A percentile compares a stretch with the other conserved stretches of the same genome.
phyloP scores from a whole-genome alignment of 2,113 vertebrate species.

The Abramis brama region DNA sequence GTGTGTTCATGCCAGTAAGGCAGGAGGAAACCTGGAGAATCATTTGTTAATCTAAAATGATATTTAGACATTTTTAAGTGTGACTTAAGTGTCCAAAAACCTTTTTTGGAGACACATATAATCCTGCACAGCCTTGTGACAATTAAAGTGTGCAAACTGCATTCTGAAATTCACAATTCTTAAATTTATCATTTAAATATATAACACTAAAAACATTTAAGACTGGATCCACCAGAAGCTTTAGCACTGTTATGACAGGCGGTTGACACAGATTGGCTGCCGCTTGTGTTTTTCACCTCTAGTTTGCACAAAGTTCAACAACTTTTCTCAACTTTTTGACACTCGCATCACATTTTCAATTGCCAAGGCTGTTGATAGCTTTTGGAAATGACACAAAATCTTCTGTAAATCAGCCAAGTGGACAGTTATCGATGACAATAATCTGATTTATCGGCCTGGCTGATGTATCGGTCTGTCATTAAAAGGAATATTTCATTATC shows the following conservation, averaged over 20 bases:
- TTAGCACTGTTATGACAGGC: not conserved
- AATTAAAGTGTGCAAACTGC: not conserved
- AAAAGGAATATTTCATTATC: not conserved
- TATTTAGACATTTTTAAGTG: not conserved
- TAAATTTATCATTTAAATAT: not conserved
- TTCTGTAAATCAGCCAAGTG: conserved; percentile 20
- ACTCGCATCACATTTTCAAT: not conserved
- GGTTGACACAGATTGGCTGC: conserved; percentile 9
- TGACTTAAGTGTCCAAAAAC: not conserved
- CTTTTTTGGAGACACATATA: not conserved
- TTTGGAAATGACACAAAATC: not conserved
- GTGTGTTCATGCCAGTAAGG: not conserved
- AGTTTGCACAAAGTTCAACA: conserved; percentile 6
- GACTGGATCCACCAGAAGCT: not conserved
- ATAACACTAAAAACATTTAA: not conserved
- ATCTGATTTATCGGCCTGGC: conserved; percentile 37
- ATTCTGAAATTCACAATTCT: not conserved
- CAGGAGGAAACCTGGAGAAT: not conserved
- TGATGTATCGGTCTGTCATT: conserved; percentile 16
- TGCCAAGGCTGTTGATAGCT: not conserved
- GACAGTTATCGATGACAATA: conserved; percentile 2
- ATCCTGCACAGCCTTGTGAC: not conserved
- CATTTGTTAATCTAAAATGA: not conserved
- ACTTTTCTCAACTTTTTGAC: conserved; percentile 1
- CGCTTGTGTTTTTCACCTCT: not conserved